phyloP scores from a whole-genome alignment of 2,113 vertebrate genomes.

The Parotia lawesii region DNA sequence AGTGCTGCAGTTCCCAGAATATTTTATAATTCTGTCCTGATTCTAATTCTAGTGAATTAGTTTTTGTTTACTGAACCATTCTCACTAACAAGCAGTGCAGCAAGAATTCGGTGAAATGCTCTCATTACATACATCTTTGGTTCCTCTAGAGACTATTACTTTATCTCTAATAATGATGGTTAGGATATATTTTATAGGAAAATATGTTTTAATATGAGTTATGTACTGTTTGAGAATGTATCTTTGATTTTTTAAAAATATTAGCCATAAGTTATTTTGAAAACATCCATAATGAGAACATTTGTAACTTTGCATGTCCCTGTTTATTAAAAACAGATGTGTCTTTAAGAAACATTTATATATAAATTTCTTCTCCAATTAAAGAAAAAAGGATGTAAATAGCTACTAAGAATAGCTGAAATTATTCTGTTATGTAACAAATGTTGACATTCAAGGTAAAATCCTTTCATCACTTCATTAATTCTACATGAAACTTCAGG shows the following conservation, averaged over 20 bases:
- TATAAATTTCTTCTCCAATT: not conserved
- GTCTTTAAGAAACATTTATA: not conserved
- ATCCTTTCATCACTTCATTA: not conserved
- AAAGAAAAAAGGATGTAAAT: not conserved
- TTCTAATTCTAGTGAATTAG: not conserved
- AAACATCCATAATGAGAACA: not conserved
- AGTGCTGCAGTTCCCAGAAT: not conserved
- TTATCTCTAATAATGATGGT: not conserved
- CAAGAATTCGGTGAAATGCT: not conserved
- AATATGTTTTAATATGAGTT: not conserved
- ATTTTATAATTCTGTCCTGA: not conserved
- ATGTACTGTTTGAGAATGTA: not conserved
- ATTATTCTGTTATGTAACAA: not conserved
- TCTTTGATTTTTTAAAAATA: not conserved
- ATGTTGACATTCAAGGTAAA: not conserved
- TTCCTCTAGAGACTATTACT: not conserved
- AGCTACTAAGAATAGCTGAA: not conserved
- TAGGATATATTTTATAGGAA: not conserved
- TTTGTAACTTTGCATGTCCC: not conserved
- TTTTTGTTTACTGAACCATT: conserved; percentile 3
- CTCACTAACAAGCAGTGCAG: not conserved
- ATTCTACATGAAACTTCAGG: not conserved
- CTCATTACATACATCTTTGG: not conserved
- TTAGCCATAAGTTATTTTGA: not conserved
- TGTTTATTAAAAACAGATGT: not conserved